A percentile compares a stretch with the other conserved stretches of the same genome.
These are phyloP conservation scores for Thunnus maccoyii DNA, from an alignment of 2,113 vertebrate species.

Conservation along the genomic window DNA sequence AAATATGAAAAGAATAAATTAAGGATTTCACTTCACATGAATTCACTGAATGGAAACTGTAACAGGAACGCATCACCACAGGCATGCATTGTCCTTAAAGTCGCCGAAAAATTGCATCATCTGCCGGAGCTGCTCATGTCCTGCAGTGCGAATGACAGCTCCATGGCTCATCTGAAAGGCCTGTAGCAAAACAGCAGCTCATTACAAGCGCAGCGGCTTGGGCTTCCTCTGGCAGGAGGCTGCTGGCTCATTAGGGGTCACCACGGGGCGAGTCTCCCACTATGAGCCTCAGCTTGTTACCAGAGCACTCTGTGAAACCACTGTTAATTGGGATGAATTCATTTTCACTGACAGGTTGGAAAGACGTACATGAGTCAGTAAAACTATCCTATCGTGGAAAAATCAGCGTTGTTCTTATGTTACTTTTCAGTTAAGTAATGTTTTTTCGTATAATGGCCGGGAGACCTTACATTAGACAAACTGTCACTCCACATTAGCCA, in stretches of 20 bases:
- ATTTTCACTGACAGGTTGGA: slow-evolving; percentile 43
- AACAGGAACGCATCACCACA: slow-evolving; percentile 22
- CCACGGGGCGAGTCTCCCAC: slow-evolving; percentile 62
- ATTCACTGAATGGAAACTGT: background rate
- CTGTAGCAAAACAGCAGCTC: slow-evolving; percentile 70
- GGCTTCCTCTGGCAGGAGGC: slow-evolving; percentile 64
- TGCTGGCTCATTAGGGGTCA: slow-evolving; percentile 75
- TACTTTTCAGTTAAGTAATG: background rate
- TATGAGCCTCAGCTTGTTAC: slow-evolving; percentile 62
- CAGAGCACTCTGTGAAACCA: slow-evolving; percentile 29
- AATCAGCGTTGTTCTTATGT: background rate
- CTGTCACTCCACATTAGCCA: background rate
- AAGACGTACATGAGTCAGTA: slow-evolving; percentile 6
- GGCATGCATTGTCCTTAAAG: slow-evolving; percentile 54
- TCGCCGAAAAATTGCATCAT: slow-evolving; percentile 54
- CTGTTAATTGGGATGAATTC: slow-evolving; percentile 62
- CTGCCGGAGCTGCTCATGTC: slow-evolving; percentile 37
- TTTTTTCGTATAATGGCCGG: background rate
- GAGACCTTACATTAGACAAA: background rate
- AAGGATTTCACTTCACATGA: background rate
- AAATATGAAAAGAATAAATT: background rate
- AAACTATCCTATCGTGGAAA: background rate
- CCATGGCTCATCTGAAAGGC: slow-evolving; percentile 72
- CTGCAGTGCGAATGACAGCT: slow-evolving; percentile 68
- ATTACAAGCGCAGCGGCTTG: slow-evolving; percentile 64